Evolutionary conservation across 1,140 invertebrate genomes (phyloP).

Genomic region (Antheraea mylitta): DNA sequence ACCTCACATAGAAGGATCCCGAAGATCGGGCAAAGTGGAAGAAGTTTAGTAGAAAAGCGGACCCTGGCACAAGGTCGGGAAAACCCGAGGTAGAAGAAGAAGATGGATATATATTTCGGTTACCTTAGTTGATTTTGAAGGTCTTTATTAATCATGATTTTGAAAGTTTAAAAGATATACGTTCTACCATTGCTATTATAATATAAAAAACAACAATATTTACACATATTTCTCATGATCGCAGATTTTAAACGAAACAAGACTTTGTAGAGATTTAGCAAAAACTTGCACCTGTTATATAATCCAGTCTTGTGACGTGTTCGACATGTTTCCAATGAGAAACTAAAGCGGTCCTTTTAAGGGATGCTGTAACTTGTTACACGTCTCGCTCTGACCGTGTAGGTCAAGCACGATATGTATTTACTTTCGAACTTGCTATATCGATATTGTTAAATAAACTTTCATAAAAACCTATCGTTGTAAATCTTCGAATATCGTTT

Average conservation of each 20-base stretch:
- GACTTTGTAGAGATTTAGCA: not conserved
- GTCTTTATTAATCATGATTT: too few relatives aligned
- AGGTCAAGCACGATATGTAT: not conserved
- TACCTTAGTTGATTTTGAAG: too few relatives aligned
- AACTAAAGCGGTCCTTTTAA: not conserved
- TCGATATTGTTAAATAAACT: not conserved
- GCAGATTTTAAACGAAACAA: not conserved
- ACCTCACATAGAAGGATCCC: too few relatives aligned
- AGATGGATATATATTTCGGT: too few relatives aligned
- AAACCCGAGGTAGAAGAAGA: too few relatives aligned
- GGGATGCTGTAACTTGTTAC: conserved; percentile 1
- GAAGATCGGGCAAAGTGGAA: too few relatives aligned
- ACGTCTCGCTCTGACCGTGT: not conserved
- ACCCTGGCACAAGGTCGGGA: too few relatives aligned
- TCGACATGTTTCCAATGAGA: not conserved
- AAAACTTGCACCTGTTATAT: not conserved
- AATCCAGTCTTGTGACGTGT: not conserved
- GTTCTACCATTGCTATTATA: too few relatives aligned
- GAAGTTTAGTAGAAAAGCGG: too few relatives aligned
- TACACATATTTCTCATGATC: not conserved
- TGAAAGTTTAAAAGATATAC: too few relatives aligned
- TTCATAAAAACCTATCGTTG: not conserved
- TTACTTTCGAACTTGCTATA: not conserved
- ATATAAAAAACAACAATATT: too few relatives aligned
- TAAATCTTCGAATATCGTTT: too few relatives aligned